phyloP scores from a whole-genome alignment of 2,113 vertebrate genomes.

The Tychaedon coryphoeus region DNA sequence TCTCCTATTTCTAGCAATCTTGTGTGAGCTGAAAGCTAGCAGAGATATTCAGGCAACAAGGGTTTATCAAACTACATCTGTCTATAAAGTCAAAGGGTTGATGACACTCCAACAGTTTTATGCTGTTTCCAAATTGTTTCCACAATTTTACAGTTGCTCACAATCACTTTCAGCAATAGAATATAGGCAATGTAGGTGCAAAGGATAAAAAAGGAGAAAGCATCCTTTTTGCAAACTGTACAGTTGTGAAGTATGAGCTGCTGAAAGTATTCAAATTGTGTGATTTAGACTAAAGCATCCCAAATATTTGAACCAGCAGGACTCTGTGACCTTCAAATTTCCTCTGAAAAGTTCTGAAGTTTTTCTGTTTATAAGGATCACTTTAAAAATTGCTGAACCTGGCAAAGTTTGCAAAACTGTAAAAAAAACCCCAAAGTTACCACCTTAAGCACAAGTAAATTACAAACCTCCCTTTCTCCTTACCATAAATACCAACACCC shows the following conservation, averaged over 20 bases:
- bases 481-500: constrained; percentile 17
- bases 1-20: background rate
- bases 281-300: background rate
- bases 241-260: background rate
- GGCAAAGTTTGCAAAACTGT: background rate
- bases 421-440: background rate
- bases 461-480: background rate
- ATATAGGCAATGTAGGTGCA: background rate
- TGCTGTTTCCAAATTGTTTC: background rate
- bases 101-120: background rate
- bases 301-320: constrained; percentile 8
- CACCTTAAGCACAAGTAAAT: constrained; percentile 8
- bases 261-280: background rate
- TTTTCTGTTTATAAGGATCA: background rate
- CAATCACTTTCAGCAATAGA: background rate
- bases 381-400: background rate
- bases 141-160: background rate
- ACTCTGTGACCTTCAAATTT: background rate
- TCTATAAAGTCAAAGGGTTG: background rate
- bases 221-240: background rate
- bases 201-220: background rate
- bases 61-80: constrained; percentile 13
- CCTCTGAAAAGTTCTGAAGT: background rate
- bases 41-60: background rate
- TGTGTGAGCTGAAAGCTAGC: constrained; percentile 5